phyloP scores from a whole-genome alignment of 2,888 invertebrate species.

The Dermolepida albohirtum region DNA sequence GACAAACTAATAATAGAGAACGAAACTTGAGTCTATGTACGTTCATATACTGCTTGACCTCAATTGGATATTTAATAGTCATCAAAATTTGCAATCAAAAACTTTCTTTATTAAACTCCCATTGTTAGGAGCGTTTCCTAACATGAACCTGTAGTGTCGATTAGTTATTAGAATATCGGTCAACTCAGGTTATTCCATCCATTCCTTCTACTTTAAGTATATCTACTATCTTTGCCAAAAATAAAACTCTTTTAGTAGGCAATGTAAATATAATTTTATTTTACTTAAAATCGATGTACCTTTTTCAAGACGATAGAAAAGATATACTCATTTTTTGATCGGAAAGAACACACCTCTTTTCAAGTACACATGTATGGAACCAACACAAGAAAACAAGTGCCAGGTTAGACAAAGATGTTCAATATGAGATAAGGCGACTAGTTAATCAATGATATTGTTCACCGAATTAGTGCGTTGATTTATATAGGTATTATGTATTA shows the following conservation, averaged over 20 bases:
- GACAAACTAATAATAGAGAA: too few species aligned
- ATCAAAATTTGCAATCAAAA: conserved; percentile 29
- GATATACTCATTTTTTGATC: too few species aligned
- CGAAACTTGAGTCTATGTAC: background rate
- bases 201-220: too few species aligned
- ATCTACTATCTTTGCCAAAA: too few species aligned
- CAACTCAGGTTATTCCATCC: too few species aligned
- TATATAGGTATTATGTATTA: conserved; percentile 1
- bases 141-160: conserved; percentile 1
- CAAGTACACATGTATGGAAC: background rate
- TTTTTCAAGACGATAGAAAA: too few species aligned
- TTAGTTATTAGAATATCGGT: background rate
- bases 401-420: background rate
- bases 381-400: background rate
- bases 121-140: conserved; percentile 29
- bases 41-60: conserved; percentile 11
- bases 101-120: conserved; percentile 31
- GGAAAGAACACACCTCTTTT: too few species aligned
- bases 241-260: too few species aligned
- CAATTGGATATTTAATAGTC: conserved; percentile 30
- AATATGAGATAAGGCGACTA: conserved; percentile 17
- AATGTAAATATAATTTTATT: too few species aligned
- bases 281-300: too few species aligned
- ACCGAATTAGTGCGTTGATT: conserved; percentile 20
- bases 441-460: conserved; percentile 25